Conservation (phyloP, 2,113 vertebrate genomes). For the Callocephalon fimbriatum region DNA sequence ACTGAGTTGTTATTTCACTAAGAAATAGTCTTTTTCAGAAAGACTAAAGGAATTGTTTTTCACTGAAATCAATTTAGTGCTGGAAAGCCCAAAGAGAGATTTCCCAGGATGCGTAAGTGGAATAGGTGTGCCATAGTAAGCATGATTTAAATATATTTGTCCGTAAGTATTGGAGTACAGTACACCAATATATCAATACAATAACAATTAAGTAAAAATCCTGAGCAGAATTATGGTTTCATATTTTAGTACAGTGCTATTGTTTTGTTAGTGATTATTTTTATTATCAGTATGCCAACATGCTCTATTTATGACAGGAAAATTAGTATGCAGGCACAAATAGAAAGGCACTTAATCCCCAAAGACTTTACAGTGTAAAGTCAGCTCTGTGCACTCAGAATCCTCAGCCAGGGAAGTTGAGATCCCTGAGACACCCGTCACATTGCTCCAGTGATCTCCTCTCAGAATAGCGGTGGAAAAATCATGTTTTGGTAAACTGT, state of each 20-base stretch:
- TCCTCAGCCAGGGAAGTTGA: background rate
- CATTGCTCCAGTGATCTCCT: background rate
- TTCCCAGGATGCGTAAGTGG: background rate
- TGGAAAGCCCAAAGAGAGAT: background rate
- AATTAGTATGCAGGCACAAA: background rate
- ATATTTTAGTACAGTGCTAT: background rate
- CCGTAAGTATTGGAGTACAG: background rate
- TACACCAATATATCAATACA: background rate
- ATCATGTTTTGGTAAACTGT: background rate
- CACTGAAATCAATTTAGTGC: background rate
- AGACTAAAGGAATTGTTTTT: constrained; percentile 33
- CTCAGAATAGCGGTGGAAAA: background rate
- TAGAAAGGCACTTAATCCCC: background rate
- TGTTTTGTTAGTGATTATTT: constrained; percentile 4
- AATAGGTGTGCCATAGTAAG: background rate
- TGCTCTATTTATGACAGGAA: background rate
- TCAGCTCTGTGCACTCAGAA: background rate
- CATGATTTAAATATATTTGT: constrained; percentile 39
- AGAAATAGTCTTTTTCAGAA: constrained; percentile 21
- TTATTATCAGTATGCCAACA: background rate
- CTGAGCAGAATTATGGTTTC: background rate
- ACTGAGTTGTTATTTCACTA: constrained; percentile 24
- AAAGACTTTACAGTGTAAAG: background rate
- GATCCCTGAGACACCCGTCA: background rate
- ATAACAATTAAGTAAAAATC: background rate